A percentile compares a stretch with the other conserved stretches of the same genome.
Evolutionary conservation across 2,113 vertebrate genomes (phyloP).

Genomic region (Chauna torquata): DNA sequence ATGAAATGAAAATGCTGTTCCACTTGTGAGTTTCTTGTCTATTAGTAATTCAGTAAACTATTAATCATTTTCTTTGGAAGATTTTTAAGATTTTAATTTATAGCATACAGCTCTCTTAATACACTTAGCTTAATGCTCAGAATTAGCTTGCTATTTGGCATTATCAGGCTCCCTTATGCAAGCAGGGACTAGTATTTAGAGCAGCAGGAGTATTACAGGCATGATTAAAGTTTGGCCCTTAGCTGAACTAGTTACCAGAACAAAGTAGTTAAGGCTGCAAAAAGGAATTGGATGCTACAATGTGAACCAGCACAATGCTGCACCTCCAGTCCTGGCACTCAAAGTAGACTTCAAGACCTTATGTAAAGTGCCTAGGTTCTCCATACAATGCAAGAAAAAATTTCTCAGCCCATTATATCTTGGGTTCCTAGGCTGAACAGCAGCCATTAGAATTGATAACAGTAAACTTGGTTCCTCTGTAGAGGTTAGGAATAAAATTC

Average conservation of each 20-base stretch:
- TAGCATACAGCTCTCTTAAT: conserved; percentile 15
- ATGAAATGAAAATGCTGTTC: conserved; percentile 22
- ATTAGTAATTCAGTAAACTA: not conserved
- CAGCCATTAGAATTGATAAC: not conserved
- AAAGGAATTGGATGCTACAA: not conserved
- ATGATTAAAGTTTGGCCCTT: not conserved
- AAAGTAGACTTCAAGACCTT: not conserved
- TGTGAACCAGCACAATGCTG: not conserved
- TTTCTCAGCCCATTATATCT: not conserved
- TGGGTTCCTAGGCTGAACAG: not conserved
- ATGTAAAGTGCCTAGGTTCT: not conserved
- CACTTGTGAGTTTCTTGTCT: not conserved
- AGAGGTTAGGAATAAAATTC: not conserved
- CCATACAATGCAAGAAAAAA: not conserved
- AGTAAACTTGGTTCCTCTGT: not conserved
- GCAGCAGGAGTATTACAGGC: not conserved
- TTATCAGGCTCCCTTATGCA: conserved; percentile 38
- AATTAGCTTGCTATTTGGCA: conserved; percentile 59
- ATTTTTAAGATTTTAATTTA: conserved; percentile 52
- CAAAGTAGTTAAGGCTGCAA: not conserved
- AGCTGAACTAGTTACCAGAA: not conserved
- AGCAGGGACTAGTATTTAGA: conserved; percentile 35
- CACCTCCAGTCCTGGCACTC: not conserved
- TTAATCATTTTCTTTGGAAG: conserved; percentile 24
- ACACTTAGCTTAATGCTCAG: conserved; percentile 39